phyloP scores from a whole-genome alignment of 2,888 invertebrate genomes.

The Pristionchus entomophagus region DNA sequence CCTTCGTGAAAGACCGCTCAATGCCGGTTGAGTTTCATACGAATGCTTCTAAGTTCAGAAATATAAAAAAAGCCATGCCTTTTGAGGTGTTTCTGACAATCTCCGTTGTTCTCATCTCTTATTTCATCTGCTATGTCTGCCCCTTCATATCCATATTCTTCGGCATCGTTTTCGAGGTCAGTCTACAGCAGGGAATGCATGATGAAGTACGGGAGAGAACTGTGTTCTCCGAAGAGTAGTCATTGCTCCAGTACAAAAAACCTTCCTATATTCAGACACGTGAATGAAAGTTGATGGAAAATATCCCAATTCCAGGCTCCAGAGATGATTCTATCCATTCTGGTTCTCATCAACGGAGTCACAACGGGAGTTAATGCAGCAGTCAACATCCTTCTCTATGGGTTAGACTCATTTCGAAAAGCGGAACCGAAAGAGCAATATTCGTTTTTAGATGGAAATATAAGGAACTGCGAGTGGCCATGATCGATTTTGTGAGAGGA shows the following conservation, averaged over 20 bases:
- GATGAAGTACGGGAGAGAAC: no score
- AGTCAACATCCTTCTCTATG: slow-evolving; percentile 45
- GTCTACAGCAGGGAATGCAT: no score
- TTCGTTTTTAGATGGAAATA: slow-evolving; percentile 45
- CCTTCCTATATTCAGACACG: no score
- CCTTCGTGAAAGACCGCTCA: background rate
- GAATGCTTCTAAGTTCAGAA: background rate
- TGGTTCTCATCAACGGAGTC: slow-evolving; percentile 42
- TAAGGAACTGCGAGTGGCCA: slow-evolving; percentile 46
- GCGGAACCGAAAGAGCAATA: background rate
- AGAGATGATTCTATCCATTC: slow-evolving; percentile 35
- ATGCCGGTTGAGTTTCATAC: background rate
- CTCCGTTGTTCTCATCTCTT: slow-evolving; percentile 45
- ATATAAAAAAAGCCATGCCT: background rate
- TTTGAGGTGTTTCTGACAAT: slow-evolving; percentile 35
- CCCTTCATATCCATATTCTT: slow-evolving; percentile 16
- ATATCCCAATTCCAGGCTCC: slow-evolving; percentile 21
- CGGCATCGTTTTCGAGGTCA: slow-evolving; percentile 36
- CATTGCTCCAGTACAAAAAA: no score
- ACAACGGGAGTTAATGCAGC: slow-evolving; percentile 21
- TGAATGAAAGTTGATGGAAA: no score
- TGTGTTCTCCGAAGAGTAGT: no score
- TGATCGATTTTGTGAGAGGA: slow-evolving; percentile 42
- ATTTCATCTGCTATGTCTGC: slow-evolving; percentile 49
- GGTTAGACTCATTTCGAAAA: background rate